Conservation (phyloP, 1,140 invertebrate species). For the Ips nitidus region DNA sequence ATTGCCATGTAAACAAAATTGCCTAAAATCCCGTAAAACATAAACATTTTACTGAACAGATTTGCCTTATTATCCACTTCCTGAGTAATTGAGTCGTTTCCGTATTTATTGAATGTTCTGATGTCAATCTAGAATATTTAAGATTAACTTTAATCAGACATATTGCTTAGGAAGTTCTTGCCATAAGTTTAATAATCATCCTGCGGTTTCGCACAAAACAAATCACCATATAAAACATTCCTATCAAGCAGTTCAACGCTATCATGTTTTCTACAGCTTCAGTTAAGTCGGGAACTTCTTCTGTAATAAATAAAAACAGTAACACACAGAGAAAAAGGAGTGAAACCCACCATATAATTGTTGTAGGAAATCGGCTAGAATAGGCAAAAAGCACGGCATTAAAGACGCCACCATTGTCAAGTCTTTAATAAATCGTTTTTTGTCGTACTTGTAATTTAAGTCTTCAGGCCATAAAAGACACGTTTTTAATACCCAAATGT, state of each 20-base stretch:
- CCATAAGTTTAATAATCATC: constrained; percentile 36
- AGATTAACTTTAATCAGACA: background rate
- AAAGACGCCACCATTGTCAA: constrained; percentile 28
- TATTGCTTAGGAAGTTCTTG: background rate
- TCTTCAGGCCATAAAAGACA: constrained; percentile 35
- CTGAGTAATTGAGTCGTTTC: constrained; percentile 17
- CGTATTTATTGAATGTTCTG: constrained; percentile 35
- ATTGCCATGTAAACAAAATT: constrained; percentile 42
- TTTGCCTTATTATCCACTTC: constrained; percentile 38
- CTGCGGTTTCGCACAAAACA: constrained; percentile 38
- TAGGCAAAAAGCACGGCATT: constrained; percentile 35
- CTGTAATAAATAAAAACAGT: constrained; percentile 19
- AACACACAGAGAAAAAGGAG: constrained; percentile 2
- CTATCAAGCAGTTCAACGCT: constrained; percentile 38
- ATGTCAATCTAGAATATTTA: constrained; percentile 12
- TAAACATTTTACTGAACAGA: constrained; percentile 40
- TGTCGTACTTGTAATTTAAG: constrained; percentile 13
- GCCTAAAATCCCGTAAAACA: constrained; percentile 42
- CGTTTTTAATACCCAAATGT: constrained; percentile 21
- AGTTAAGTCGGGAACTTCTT: constrained; percentile 26
- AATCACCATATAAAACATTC: constrained; percentile 42
- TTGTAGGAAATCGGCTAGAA: constrained; percentile 32
- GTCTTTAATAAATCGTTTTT: constrained; percentile 28
- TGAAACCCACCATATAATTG: constrained; percentile 30
- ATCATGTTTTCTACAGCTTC: constrained; percentile 39